Evolutionary conservation across 2,113 vertebrate species (phyloP).

Genomic region (Daubentonia madagascariensis): DNA sequence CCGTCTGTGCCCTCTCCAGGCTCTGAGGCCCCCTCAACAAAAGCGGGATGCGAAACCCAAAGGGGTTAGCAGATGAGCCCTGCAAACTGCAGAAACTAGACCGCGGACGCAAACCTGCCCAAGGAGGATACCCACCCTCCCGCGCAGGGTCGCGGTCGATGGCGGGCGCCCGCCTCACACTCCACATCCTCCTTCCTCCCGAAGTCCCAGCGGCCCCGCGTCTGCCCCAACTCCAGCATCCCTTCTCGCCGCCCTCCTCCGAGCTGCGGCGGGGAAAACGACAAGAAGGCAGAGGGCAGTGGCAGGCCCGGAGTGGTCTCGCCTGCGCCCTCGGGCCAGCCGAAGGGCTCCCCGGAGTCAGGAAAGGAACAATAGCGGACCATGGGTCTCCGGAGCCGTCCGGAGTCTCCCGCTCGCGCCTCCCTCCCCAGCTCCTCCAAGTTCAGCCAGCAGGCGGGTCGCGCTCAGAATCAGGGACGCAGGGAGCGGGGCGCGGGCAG

Average conservation of each 20-base stretch:
- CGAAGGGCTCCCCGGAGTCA: neutral
- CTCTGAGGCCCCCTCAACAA: neutral
- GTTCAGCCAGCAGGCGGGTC: neutral
- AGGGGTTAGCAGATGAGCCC: neutral
- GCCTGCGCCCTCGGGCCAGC: neutral
- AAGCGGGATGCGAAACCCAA: neutral
- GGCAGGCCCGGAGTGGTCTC: neutral
- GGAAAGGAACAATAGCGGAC: constrained; percentile 67
- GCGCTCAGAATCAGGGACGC: neutral
- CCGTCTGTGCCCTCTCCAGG: neutral
- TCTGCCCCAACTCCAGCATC: constrained; percentile 39
- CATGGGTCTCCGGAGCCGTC: neutral
- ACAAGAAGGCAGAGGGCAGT: neutral
- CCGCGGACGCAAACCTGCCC: neutral
- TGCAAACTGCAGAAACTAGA: neutral
- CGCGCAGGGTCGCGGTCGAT: neutral
- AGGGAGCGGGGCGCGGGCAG: neutral
- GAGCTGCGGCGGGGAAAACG: neutral
- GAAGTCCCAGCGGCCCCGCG: neutral
- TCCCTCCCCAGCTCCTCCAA: neutral
- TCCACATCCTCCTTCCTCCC: neutral
- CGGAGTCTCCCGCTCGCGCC: neutral
- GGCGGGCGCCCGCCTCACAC: neutral
- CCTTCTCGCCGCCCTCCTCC: neutral
- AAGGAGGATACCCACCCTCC: neutral